Percentiles rank a stretch among this genome's conserved stretches.
phyloP scores from a whole-genome alignment of 2,113 vertebrate species.

The Gallinago jamesoni region DNA sequence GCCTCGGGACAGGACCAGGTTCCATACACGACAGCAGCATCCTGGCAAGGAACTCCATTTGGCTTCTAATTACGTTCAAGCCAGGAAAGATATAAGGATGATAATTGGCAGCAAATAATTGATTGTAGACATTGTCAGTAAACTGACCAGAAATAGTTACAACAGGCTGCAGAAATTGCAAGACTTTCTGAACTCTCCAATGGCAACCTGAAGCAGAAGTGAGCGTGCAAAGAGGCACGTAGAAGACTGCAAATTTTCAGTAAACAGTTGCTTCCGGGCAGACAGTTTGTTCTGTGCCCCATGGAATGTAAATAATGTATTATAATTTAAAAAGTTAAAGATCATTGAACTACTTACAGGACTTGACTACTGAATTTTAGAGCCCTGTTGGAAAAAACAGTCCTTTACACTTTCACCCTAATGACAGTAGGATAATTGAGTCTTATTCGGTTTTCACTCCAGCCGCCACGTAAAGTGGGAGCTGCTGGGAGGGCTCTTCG shows the following conservation, averaged over 20 bases:
- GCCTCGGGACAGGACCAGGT: background rate
- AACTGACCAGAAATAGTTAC: background rate
- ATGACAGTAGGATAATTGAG: slow-evolving; percentile 4
- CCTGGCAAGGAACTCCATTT: background rate
- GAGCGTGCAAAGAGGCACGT: background rate
- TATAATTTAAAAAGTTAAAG: background rate
- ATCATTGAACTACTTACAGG: slow-evolving; percentile 21
- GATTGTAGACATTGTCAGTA: background rate
- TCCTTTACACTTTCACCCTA: slow-evolving; percentile 30
- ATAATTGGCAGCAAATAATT: background rate
- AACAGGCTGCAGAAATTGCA: background rate
- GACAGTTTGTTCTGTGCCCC: background rate
- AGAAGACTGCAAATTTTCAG: background rate
- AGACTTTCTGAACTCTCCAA: background rate
- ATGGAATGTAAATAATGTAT: slow-evolving; percentile 54
- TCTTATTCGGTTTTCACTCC: background rate
- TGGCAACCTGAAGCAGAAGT: background rate
- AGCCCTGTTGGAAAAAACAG: slow-evolving; percentile 41
- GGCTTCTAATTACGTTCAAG: background rate
- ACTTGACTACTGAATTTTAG: slow-evolving; percentile 38
- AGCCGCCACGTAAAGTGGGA: background rate
- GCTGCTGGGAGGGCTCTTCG: slow-evolving; percentile 3
- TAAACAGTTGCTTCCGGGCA: background rate
- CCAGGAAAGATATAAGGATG: background rate
- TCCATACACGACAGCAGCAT: background rate